phyloP scores from a whole-genome alignment of 2,797 vertebrate genomes.

The Clarias pachynema region DNA sequence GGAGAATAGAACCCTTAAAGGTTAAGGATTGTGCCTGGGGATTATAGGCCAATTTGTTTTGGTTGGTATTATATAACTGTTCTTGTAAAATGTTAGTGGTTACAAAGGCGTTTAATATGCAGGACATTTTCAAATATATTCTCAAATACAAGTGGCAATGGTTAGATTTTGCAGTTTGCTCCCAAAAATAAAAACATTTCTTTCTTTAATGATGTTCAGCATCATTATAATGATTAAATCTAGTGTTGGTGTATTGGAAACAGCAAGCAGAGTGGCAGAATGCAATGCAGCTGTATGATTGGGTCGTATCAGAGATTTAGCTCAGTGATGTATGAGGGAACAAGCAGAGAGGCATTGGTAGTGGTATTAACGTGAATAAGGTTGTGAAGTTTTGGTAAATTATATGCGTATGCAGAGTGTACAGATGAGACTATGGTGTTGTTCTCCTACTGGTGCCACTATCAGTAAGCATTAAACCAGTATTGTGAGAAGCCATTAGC shows the following conservation, averaged over 20 bases:
- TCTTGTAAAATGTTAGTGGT: background rate
- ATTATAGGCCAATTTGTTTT: conserved; percentile 19
- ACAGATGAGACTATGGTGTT: background rate
- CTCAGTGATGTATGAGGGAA: background rate
- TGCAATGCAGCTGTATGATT: background rate
- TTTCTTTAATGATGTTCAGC: background rate
- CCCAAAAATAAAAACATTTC: background rate
- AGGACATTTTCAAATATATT: background rate
- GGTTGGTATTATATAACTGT: background rate
- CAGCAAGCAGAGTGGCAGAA: background rate
- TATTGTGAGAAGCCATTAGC: background rate
- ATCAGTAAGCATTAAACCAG: background rate
- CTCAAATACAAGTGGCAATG: background rate
- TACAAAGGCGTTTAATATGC: background rate
- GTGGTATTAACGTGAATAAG: background rate
- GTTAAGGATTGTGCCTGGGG: background rate
- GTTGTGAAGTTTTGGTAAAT: background rate
- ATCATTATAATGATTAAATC: background rate
- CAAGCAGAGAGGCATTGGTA: background rate
- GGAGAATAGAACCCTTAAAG: background rate
- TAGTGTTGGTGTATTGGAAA: background rate
- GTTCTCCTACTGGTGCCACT: background rate
- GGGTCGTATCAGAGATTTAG: background rate
- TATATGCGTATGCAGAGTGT: no score
- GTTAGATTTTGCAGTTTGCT: background rate